Percentiles rank a stretch among this genome's conserved stretches.
phyloP scores from a whole-genome alignment of 2,113 vertebrate genomes.

The Bubo blakistoni region DNA sequence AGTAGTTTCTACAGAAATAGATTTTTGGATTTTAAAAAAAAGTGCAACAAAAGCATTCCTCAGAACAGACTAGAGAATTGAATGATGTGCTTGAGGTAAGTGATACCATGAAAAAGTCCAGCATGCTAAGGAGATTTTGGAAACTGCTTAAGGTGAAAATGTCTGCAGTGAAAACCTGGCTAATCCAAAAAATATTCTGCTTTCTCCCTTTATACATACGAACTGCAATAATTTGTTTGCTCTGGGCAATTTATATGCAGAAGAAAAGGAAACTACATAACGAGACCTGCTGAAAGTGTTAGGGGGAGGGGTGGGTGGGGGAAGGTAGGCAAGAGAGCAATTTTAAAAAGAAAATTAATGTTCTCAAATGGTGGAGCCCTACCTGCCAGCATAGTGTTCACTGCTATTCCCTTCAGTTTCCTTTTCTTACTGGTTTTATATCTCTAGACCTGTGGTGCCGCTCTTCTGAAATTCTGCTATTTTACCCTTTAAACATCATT shows the following conservation, averaged over 20 bases:
- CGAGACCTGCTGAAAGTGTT: not conserved
- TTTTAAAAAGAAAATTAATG: not conserved
- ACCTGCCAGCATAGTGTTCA: not conserved
- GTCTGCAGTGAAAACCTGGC: constrained; percentile 28
- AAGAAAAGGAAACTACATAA: not conserved
- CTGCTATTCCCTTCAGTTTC: not conserved
- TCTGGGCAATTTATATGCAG: not conserved
- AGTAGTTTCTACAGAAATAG: constrained; percentile 18
- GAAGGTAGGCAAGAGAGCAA: not conserved
- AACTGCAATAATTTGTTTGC: constrained; percentile 31
- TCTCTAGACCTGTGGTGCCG: not conserved
- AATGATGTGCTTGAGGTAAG: constrained; percentile 48
- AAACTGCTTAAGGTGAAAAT: constrained; percentile 44
- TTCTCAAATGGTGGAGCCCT: not conserved
- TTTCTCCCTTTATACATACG: constrained; percentile 22
- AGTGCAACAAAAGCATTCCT: constrained; percentile 1
- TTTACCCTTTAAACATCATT: not conserved
- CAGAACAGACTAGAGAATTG: constrained; percentile 5
- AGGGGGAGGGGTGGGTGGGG: not conserved
- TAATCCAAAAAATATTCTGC: constrained; percentile 54
- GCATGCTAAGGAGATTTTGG: constrained; percentile 17
- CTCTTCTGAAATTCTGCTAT: not conserved
- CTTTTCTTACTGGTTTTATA: not conserved
- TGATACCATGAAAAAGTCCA: constrained; percentile 32
- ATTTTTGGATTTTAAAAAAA: constrained; percentile 23